A percentile compares a stretch with the other conserved stretches of the same genome.
Conservation (phyloP, 2,888 invertebrate species). For the Tholera decimalis region DNA sequence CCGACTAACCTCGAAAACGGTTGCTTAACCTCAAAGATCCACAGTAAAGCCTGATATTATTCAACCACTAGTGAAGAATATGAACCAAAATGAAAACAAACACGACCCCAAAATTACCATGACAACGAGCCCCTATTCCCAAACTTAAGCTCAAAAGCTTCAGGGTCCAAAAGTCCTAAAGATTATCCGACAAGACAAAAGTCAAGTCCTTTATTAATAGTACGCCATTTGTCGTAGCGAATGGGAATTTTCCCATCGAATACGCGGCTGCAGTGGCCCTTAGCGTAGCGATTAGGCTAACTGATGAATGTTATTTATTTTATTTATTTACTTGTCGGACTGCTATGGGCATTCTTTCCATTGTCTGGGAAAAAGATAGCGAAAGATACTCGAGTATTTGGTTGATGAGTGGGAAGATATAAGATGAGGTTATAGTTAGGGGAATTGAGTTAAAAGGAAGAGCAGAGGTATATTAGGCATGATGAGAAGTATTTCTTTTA, state of each 20-base stretch:
- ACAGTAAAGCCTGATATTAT: too few relatives aligned
- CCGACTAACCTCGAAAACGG: too few relatives aligned
- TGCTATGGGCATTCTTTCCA: slow-evolving; percentile 25
- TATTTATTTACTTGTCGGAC: slow-evolving; percentile 31
- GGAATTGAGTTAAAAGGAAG: too few relatives aligned
- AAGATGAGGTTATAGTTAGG: not conserved
- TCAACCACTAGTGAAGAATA: not conserved
- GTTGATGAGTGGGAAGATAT: slow-evolving; percentile 18
- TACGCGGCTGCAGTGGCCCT: slow-evolving; percentile 49
- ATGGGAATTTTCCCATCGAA: slow-evolving; percentile 55
- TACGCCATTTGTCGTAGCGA: slow-evolving; percentile 47
- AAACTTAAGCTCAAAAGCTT: not conserved
- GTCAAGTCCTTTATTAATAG: slow-evolving; percentile 55
- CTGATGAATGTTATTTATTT: slow-evolving; percentile 51
- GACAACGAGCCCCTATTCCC: not conserved
- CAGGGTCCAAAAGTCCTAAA: slow-evolving; percentile 4
- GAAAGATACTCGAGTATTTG: not conserved
- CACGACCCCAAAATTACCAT: not conserved
- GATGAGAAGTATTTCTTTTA: too few relatives aligned
- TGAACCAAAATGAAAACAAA: slow-evolving; percentile 10
- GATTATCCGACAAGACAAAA: slow-evolving; percentile 52
- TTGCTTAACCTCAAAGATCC: too few relatives aligned
- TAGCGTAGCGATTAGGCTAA: slow-evolving; percentile 54
- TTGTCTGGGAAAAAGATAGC: slow-evolving; percentile 17
- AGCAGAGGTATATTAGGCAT: too few relatives aligned